A percentile compares a stretch with the other conserved stretches of the same genome.
Evolutionary conservation across 2,113 vertebrate genomes (phyloP).

Genomic region (Anolis carolinensis): DNA sequence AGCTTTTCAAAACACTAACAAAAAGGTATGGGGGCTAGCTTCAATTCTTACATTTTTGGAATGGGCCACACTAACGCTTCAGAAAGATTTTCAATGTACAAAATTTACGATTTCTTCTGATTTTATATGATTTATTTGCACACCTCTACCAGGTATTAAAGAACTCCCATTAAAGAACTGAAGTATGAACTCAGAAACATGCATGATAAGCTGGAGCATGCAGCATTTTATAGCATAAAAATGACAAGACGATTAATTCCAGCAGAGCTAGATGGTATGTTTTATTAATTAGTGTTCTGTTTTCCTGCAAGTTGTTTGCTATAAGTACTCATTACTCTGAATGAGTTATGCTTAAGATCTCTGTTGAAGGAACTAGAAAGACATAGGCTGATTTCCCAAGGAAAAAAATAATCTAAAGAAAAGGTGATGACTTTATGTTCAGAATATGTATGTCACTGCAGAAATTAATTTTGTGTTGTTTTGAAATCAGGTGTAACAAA

Average conservation of each 20-base stretch:
- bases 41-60: too few species aligned
- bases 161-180: not conserved
- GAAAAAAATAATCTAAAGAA: slow-evolving; percentile 2
- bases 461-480: not conserved
- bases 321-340: not conserved
- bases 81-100: too few species aligned
- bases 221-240: not conserved
- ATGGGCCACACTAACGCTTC: too few species aligned
- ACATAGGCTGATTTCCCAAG: too few species aligned
- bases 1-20: too few species aligned
- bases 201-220: not conserved
- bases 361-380: not conserved
- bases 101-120: too few species aligned
- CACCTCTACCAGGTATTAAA: too few species aligned
- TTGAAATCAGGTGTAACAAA: slow-evolving; percentile 23
- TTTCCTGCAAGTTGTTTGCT: not conserved
- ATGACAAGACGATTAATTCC: not conserved
- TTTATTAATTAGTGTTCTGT: slow-evolving; percentile 9
- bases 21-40: too few species aligned
- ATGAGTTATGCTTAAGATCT: not conserved
- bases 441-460: not conserved
- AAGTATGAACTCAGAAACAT: not conserved
- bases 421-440: not conserved
- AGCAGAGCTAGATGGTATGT: not conserved
- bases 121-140: too few species aligned